Evolutionary conservation across 2,888 invertebrate species (phyloP).

Genomic region (Rotaria socialis): DNA sequence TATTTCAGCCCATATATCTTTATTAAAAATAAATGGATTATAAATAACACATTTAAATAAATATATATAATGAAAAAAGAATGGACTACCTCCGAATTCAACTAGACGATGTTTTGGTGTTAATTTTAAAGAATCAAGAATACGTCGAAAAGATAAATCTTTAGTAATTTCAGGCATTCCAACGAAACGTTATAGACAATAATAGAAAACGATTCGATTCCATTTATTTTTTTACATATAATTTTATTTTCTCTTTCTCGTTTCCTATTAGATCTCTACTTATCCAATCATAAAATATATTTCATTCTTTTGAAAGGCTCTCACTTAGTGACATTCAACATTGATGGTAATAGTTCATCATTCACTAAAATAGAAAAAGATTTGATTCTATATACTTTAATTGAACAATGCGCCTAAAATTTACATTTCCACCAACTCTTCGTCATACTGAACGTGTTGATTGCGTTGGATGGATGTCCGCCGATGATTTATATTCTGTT

Average conservation of each 20-base stretch:
- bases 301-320: not conserved
- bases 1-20: slow-evolving; percentile 18
- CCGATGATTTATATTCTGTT: slow-evolving; percentile 85
- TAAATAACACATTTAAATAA: not conserved
- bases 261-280: not conserved
- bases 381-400: not conserved
- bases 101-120: not conserved
- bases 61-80: not conserved
- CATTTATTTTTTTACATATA: not conserved
- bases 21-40: not conserved
- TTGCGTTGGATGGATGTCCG: slow-evolving; percentile 85
- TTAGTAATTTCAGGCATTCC: not conserved
- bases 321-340: not conserved
- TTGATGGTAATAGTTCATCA: not conserved
- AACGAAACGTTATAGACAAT: not conserved
- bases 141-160: not conserved
- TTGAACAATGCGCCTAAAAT: slow-evolving; percentile 23
- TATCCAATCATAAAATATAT: not conserved
- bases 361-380: not conserved
- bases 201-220: not conserved
- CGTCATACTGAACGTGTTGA: slow-evolving; percentile 37
- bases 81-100: not conserved
- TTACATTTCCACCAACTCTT: slow-evolving; percentile 28
- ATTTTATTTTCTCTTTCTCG: not conserved
- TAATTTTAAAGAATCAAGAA: slow-evolving; percentile 33